phyloP scores from a whole-genome alignment of 2,113 vertebrate genomes.

The Peromyscus maniculatus region DNA sequence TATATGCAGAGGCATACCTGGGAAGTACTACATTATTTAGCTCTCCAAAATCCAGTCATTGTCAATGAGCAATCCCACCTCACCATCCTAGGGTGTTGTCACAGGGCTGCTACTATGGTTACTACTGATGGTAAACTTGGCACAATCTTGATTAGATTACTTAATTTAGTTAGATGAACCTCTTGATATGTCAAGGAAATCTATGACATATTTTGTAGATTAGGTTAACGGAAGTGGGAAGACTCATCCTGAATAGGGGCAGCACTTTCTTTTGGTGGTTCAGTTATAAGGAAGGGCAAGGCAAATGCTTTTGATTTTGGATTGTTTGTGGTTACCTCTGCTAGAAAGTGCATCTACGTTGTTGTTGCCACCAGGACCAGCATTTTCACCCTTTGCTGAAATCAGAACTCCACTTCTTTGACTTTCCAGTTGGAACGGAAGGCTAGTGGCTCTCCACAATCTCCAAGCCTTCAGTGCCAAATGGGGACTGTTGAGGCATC shows the following conservation, averaged over 20 bases:
- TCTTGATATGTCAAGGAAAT: neutral
- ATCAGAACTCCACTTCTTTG: neutral
- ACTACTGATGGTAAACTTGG: neutral
- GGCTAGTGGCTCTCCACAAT: neutral
- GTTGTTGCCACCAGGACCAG: neutral
- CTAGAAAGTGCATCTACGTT: neutral
- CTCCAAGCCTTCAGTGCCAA: neutral
- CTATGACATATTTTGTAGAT: neutral
- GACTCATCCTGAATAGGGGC: neutral
- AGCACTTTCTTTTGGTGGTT: neutral
- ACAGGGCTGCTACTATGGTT: neutral
- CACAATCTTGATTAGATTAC: neutral
- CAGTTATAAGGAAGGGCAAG: too few relatives aligned
- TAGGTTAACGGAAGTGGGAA: neutral
- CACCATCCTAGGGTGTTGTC: neutral
- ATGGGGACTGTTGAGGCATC: neutral
- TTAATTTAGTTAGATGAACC: neutral
- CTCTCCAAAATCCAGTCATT: neutral
- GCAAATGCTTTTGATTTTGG: neutral
- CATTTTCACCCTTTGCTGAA: neutral
- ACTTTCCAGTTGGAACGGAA: neutral
- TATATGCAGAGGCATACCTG: neutral
- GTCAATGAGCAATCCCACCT: too few relatives aligned
- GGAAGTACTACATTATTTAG: neutral
- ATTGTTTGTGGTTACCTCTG: neutral